Conservation (phyloP, 1,140 invertebrate species). For the Musca vetustissima region DNA sequence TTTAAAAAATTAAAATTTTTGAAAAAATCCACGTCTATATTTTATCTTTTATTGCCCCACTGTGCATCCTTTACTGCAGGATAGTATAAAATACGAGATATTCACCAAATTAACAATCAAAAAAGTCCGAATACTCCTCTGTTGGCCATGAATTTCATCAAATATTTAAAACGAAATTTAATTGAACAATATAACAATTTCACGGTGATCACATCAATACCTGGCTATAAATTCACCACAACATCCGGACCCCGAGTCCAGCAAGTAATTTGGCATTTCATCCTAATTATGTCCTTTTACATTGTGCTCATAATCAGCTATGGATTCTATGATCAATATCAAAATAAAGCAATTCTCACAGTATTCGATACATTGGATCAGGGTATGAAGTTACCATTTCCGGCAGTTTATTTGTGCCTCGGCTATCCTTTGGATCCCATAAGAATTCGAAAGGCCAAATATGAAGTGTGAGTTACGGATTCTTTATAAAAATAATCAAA, state of each 20-base stretch:
- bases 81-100: no score
- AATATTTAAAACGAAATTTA: not conserved
- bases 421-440: slow-evolving; percentile 9
- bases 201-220: not conserved
- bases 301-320: not conserved
- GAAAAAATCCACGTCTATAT: no score
- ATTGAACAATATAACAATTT: not conserved
- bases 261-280: slow-evolving; percentile 1
- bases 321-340: slow-evolving; percentile 11
- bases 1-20: no score
- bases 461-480: not conserved
- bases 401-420: not conserved
- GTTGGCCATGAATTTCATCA: not conserved
- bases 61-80: no score
- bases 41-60: no score
- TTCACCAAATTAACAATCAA: no score
- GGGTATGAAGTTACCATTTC: not conserved
- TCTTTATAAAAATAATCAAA: not conserved
- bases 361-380: not conserved
- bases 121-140: no score
- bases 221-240: not conserved
- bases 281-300: not conserved
- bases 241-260: not conserved
- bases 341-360: not conserved
- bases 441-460: not conserved